These are phyloP conservation scores for Spongilla lacustris DNA, from an alignment of 37 sponge, comb jelly and placozoan species.

Conservation along the genomic window DNA sequence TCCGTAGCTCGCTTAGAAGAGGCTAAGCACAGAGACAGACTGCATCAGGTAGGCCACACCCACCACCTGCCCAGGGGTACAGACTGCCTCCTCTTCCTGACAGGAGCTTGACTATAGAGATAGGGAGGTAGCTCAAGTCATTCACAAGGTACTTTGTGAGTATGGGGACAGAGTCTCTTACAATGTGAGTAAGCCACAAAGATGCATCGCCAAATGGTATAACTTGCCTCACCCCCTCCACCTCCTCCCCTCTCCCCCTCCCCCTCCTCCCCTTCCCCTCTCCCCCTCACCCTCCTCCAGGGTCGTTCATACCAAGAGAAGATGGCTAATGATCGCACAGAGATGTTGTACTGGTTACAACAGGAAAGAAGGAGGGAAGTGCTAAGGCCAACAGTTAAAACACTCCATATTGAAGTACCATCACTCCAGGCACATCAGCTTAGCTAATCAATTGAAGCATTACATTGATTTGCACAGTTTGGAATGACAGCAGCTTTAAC, in stretches of 20 bases:
- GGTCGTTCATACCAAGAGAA: slow-evolving; percentile 87
- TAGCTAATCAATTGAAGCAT: neutral
- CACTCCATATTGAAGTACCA: neutral
- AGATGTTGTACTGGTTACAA: slow-evolving; percentile 94
- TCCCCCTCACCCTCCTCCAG: no score
- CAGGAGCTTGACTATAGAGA: slow-evolving; percentile 58
- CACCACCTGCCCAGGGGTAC: neutral
- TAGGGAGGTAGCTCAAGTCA: slow-evolving; percentile 14
- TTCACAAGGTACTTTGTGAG: slow-evolving; percentile 13
- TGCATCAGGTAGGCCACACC: slow-evolving; percentile 55
- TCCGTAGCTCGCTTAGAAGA: slow-evolving; percentile 69
- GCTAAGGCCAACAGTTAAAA: slow-evolving; percentile 19
- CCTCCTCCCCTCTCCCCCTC: no score
- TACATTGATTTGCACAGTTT: neutral
- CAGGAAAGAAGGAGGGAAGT: slow-evolving; percentile 75
- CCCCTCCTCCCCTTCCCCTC: no score
- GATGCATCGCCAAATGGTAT: no score
- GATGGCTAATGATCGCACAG: slow-evolving; percentile 81
- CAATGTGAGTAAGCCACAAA: slow-evolving; percentile 35
- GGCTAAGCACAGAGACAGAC: slow-evolving; percentile 61
- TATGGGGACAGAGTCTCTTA: slow-evolving; percentile 60
- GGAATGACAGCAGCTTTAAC: neutral
- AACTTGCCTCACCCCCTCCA: no score
- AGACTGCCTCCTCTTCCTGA: neutral
- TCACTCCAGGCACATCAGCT: neutral